Evolutionary conservation across 2,797 vertebrate species (phyloP).

Genomic region (Meriones psammophilus): DNA sequence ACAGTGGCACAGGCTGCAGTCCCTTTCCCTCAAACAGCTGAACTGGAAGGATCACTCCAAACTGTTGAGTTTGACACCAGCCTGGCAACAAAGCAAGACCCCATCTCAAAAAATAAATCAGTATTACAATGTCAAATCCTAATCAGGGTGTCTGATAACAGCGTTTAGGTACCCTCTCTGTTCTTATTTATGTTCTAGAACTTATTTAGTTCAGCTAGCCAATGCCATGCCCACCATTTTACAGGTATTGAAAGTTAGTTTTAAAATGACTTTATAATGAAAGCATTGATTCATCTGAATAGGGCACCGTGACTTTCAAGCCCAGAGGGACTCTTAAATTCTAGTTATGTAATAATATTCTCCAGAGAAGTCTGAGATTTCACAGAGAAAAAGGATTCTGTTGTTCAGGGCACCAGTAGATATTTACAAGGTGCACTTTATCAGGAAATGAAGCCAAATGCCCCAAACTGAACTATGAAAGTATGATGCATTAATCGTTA

Average conservation of each 20-base stretch:
- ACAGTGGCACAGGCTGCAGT: neutral
- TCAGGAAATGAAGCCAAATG: slow-evolving; percentile 61
- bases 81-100: neutral
- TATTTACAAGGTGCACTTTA: slow-evolving; percentile 30
- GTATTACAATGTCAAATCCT: neutral
- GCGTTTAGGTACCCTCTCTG: neutral
- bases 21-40: no score
- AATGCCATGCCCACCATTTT: slow-evolving; percentile 45
- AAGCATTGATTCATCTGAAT: slow-evolving; percentile 57
- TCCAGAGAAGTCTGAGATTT: slow-evolving; percentile 63
- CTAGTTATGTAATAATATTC: slow-evolving; percentile 69
- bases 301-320: slow-evolving; percentile 49
- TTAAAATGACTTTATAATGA: slow-evolving; percentile 54
- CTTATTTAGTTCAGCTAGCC: neutral
- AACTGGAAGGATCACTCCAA: neutral
- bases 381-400: slow-evolving; percentile 60
- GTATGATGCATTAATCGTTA: neutral
- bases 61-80: neutral
- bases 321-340: slow-evolving; percentile 69
- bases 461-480: slow-evolving; percentile 30
- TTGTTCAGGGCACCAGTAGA: slow-evolving; percentile 13
- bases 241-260: slow-evolving; percentile 29
- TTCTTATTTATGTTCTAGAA: slow-evolving; percentile 68
- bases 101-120: neutral
- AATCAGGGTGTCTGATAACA: neutral